Percentiles rank a stretch among this genome's conserved stretches.
These are phyloP conservation scores for Eurosta solidaginis DNA, from an alignment of 1,140 invertebrate genomes.

Conservation along the genomic window DNA sequence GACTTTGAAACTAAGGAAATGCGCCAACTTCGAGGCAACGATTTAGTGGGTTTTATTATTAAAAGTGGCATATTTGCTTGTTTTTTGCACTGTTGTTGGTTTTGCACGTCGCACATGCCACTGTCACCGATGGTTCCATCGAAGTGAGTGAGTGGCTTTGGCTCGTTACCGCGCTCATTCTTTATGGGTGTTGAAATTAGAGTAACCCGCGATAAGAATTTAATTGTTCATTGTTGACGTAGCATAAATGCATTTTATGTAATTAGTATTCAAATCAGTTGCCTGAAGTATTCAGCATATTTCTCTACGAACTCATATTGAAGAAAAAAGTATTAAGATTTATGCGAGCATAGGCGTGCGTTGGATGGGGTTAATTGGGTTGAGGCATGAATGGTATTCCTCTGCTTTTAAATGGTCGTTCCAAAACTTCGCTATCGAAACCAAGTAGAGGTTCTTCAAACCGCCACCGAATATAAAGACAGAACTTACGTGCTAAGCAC, in stretches of 20 bases:
- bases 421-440: too few species aligned
- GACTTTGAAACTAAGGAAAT: constrained; percentile 15
- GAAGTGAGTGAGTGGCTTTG: neutral
- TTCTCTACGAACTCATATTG: neutral
- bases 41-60: neutral
- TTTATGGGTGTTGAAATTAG: constrained; percentile 13
- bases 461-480: too few species aligned
- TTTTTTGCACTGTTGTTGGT: too few species aligned
- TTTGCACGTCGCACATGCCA: neutral
- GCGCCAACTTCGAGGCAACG: neutral
- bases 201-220: neutral
- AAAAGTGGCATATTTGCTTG: neutral
- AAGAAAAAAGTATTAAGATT: neutral
- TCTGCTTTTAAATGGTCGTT: too few species aligned
- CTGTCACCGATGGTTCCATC: neutral
- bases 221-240: neutral
- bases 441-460: too few species aligned
- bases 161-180: neutral
- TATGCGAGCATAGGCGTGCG: neutral
- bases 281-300: neutral
- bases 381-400: too few species aligned
- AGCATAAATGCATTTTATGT: neutral
- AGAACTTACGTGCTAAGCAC: too few species aligned
- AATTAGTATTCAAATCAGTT: constrained; percentile 20
- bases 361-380: neutral